Conservation (phyloP, 2,888 invertebrate genomes). For the Flexamia atlantica region DNA sequence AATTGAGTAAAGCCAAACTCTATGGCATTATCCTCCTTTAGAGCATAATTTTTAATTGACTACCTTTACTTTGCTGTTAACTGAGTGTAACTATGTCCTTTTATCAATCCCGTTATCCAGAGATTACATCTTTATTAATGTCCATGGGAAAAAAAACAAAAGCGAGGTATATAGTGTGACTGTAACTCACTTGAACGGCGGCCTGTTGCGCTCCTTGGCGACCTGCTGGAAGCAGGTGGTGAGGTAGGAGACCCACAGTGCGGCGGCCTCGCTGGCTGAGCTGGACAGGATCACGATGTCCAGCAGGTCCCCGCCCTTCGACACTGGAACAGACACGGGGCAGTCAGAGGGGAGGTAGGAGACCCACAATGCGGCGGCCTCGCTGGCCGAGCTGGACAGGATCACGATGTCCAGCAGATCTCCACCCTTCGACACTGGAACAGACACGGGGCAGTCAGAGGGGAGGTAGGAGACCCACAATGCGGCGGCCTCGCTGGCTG, state of each 20-base stretch:
- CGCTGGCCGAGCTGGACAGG: constrained; percentile 87
- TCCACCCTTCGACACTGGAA: constrained; percentile 57
- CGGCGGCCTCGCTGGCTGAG: constrained; percentile 87
- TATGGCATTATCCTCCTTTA: no score
- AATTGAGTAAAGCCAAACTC: no score
- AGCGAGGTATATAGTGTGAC: background rate
- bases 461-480: constrained; percentile 90
- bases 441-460: constrained; percentile 89
- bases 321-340: background rate
- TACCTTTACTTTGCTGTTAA: no score
- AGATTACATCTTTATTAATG: no score
- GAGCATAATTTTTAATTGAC: no score
- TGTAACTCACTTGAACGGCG: constrained; percentile 86
- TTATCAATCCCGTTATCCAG: no score
- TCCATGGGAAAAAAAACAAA: no score
- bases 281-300: constrained; percentile 90
- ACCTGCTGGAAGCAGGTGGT: constrained; percentile 91
- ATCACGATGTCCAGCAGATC: constrained; percentile 91
- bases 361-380: constrained; percentile 88
- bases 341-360: constrained; percentile 83
- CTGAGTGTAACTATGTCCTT: no score
- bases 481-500: constrained; percentile 86
- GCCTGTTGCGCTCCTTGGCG: constrained; percentile 87
- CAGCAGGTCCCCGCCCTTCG: constrained; percentile 79
- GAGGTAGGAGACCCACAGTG: constrained; percentile 89